Percentiles rank a stretch among this genome's conserved stretches.
These are phyloP conservation scores for Agriopis leucophaearia DNA, from an alignment of 2,888 invertebrate species.

Conservation along the genomic window DNA sequence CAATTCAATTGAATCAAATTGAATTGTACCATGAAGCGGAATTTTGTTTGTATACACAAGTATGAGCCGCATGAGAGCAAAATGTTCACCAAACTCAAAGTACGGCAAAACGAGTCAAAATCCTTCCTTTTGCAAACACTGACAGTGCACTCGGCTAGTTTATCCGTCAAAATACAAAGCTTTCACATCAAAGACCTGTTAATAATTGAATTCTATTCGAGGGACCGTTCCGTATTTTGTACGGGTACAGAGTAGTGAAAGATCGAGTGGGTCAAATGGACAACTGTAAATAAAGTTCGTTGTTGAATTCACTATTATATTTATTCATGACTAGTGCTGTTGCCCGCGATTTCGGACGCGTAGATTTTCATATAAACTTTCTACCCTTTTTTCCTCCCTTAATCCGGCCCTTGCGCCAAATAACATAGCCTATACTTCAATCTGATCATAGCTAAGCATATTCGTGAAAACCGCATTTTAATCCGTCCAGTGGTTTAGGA, in stretches of 20 bases:
- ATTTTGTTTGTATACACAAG: not conserved
- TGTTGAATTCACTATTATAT: not conserved
- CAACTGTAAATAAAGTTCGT: not conserved
- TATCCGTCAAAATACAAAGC: slow-evolving; percentile 25
- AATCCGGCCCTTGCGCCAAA: too few relatives aligned
- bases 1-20: too few relatives aligned
- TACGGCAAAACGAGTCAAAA: not conserved
- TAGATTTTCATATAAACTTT: too few relatives aligned
- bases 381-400: too few relatives aligned
- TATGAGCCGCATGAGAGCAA: not conserved
- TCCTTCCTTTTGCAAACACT: not conserved
- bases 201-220: slow-evolving; percentile 23
- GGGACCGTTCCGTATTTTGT: slow-evolving; percentile 9
- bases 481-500: too few relatives aligned
- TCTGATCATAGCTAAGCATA: too few relatives aligned
- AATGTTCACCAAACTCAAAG: not conserved
- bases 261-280: not conserved
- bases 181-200: slow-evolving; percentile 20
- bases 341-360: too few relatives aligned
- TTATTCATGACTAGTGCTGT: too few relatives aligned
- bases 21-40: too few relatives aligned
- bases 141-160: slow-evolving; percentile 18
- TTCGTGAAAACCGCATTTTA: too few relatives aligned
- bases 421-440: too few relatives aligned
- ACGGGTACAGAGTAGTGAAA: not conserved